Evolutionary conservation across 2,113 vertebrate genomes (phyloP).

Genomic region (Podiceps cristatus): DNA sequence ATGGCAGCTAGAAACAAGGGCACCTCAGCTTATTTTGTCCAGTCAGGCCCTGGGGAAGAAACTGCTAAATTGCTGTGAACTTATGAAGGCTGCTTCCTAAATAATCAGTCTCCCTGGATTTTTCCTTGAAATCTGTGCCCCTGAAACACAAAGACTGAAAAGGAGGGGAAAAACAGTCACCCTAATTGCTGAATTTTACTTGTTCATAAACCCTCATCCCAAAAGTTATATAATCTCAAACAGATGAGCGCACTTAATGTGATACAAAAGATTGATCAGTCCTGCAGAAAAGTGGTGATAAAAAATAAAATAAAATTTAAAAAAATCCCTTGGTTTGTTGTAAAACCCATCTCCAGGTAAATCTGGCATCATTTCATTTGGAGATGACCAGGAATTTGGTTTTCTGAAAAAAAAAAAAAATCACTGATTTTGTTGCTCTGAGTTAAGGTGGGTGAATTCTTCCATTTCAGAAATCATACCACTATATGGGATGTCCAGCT

Average conservation of each 20-base stretch:
- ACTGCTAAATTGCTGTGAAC: neutral
- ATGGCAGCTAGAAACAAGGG: conserved; percentile 4
- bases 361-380: neutral
- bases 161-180: neutral
- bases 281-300: neutral
- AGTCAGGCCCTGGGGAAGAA: neutral
- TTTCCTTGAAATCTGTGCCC: neutral
- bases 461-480: conserved; percentile 90
- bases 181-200: neutral
- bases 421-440: neutral
- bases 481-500: conserved; percentile 95
- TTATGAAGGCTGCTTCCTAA: neutral
- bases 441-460: neutral
- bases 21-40: neutral
- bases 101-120: neutral
- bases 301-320: too few relatives aligned
- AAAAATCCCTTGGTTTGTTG: neutral
- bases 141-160: neutral
- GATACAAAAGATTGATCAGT: neutral
- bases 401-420: neutral
- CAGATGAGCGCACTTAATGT: neutral
- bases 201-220: neutral
- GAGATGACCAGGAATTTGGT: neutral
- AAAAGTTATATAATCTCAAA: neutral
- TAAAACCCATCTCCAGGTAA: neutral